Evolutionary conservation across 1,140 invertebrate genomes (phyloP).

Genomic region (Drosophila punjabiensis): DNA sequence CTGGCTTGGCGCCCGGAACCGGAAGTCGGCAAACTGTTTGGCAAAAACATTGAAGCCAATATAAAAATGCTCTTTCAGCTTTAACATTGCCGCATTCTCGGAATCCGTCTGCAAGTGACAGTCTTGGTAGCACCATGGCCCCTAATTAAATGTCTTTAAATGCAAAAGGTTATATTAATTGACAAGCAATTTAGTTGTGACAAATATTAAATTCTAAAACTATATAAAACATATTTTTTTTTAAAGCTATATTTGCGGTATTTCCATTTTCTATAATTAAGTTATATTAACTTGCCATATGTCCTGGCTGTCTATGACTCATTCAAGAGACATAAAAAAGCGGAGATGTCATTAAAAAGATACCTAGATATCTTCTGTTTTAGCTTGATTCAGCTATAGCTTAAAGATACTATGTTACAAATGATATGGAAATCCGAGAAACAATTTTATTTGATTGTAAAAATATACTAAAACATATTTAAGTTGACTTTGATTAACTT

Average conservation of each 20-base stretch:
- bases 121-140: background rate
- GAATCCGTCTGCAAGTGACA: slow-evolving; percentile 25
- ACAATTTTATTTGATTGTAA: background rate
- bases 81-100: slow-evolving; percentile 2
- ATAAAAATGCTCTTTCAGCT: background rate
- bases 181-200: background rate
- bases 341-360: too few species aligned
- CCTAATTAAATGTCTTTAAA: background rate
- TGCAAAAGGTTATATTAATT: background rate
- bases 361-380: background rate
- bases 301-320: background rate
- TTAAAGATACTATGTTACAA: background rate
- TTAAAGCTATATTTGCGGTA: too few species aligned
- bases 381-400: background rate
- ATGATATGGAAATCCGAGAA: background rate
- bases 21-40: slow-evolving; percentile 66
- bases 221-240: background rate
- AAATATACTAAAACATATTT: background rate
- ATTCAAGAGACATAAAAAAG: background rate
- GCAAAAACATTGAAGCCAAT: slow-evolving; percentile 39
- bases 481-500: background rate
- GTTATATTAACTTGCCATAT: background rate
- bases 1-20: slow-evolving; percentile 62
- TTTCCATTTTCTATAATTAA: background rate
- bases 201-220: background rate